Evolutionary conservation across 2,113 vertebrate species (phyloP).

Genomic region (Tyrannus savana): DNA sequence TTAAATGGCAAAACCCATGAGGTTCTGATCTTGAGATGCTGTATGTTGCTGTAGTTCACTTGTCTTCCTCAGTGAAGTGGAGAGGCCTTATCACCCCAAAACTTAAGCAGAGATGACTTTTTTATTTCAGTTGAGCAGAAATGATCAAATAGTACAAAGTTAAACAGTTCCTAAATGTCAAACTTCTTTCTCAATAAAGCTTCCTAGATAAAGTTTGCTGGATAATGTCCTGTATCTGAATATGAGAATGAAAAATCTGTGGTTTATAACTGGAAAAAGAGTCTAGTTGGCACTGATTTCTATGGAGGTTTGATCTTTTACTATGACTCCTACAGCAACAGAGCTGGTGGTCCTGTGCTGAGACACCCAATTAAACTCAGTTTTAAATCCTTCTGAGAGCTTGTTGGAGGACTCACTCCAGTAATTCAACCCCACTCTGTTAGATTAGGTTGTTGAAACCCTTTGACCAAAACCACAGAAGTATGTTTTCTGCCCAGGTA

Average conservation of each 20-base stretch:
- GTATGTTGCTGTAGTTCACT: neutral
- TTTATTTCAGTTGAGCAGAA: neutral
- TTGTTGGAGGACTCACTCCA: neutral
- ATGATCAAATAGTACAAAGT: neutral
- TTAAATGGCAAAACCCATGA: neutral
- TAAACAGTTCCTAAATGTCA: neutral
- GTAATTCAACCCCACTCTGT: neutral
- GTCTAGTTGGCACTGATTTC: neutral
- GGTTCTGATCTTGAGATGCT: neutral
- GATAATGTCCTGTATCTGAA: neutral
- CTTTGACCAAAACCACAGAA: neutral
- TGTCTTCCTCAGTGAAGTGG: accelerated
- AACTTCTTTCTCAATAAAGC: neutral
- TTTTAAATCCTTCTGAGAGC: neutral
- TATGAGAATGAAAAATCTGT: neutral
- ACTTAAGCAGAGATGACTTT: neutral
- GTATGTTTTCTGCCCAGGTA: neutral
- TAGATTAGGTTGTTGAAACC: neutral
- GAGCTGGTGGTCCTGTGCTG: neutral
- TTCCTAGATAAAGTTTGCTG: neutral
- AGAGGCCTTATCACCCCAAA: neutral
- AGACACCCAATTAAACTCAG: neutral
- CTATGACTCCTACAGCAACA: neutral
- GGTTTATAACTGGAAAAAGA: neutral
- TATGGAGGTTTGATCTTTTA: neutral